Evolutionary conservation across 2,888 invertebrate genomes (phyloP).

Genomic region (Drosophila formosana): DNA sequence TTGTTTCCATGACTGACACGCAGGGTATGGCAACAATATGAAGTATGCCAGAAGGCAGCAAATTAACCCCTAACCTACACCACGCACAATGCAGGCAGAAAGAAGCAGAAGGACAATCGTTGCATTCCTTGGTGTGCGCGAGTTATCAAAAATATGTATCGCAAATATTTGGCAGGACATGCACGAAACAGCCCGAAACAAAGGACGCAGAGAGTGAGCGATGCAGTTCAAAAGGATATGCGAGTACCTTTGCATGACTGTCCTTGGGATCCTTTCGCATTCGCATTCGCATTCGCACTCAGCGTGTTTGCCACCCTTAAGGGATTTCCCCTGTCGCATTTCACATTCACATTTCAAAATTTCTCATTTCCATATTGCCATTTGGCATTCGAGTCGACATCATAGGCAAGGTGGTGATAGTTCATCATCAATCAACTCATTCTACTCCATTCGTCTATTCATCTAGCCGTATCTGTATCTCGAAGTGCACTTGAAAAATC

Average conservation of each 20-base stretch:
- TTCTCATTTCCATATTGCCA: slow-evolving; percentile 7
- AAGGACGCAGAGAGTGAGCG: background rate
- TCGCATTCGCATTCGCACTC: no score
- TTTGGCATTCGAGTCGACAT: background rate
- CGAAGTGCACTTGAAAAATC: slow-evolving; percentile 35
- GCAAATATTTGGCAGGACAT: slow-evolving; percentile 52
- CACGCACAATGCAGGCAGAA: slow-evolving; percentile 21
- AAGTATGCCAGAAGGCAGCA: slow-evolving; percentile 3
- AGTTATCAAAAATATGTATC: slow-evolving; percentile 55
- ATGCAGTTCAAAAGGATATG: background rate
- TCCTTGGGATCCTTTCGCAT: slow-evolving; percentile 8
- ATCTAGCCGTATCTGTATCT: background rate
- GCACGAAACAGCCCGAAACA: slow-evolving; percentile 28
- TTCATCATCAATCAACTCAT: slow-evolving; percentile 58
- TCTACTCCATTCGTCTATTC: background rate
- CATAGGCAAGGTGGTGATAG: slow-evolving; percentile 38
- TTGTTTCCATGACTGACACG: background rate
- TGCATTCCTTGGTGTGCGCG: slow-evolving; percentile 56
- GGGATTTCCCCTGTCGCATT: slow-evolving; percentile 13
- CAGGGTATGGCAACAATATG: background rate
- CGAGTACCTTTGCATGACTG: slow-evolving; percentile 4
- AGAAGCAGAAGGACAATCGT: slow-evolving; percentile 37
- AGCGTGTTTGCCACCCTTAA: slow-evolving; percentile 26
- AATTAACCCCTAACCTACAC: slow-evolving; percentile 61
- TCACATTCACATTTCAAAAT: background rate